phyloP scores from a whole-genome alignment of 2,888 invertebrate genomes.

The Amaurobius ferox region DNA sequence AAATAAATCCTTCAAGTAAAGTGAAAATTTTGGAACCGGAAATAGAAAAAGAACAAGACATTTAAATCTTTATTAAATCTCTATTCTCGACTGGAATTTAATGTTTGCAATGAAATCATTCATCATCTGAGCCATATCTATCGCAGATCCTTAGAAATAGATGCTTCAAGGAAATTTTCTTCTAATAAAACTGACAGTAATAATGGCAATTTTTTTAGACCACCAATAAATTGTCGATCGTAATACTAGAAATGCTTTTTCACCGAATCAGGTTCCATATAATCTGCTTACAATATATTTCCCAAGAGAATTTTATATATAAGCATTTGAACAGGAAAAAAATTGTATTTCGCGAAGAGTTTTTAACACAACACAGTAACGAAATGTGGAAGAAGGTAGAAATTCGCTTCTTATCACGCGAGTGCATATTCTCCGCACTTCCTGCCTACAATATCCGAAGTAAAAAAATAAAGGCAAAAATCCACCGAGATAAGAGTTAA shows the following conservation, averaged over 20 bases:
- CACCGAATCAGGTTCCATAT: conserved; percentile 12
- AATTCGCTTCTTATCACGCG: conserved; percentile 31
- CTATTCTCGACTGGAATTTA: too few relatives aligned
- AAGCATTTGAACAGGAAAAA: conserved; percentile 25
- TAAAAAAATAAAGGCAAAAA: conserved; percentile 15
- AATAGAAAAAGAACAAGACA: too few relatives aligned
- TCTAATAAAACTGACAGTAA: too few relatives aligned
- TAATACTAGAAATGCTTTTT: conserved; percentile 17
- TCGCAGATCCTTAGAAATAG: too few relatives aligned
- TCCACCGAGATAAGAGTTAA: not conserved
- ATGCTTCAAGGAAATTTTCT: too few relatives aligned
- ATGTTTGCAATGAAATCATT: too few relatives aligned
- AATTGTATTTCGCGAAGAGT: not conserved
- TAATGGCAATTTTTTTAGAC: too few relatives aligned
- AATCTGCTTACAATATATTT: conserved; percentile 31
- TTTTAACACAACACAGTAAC: not conserved
- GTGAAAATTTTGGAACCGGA: too few relatives aligned
- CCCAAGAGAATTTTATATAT: conserved; percentile 19
- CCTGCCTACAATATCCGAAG: conserved; percentile 30
- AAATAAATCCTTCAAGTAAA: too few relatives aligned
- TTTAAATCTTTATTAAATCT: too few relatives aligned
- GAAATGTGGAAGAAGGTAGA: not conserved
- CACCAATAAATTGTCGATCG: conserved; percentile 20
- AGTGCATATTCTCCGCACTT: conserved; percentile 34
- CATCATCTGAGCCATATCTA: too few relatives aligned